Percentiles rank a stretch among this genome's conserved stretches.
These are phyloP conservation scores for Phenganax marumi DNA, from an alignment of 92 coral and sea anemone species.

Conservation along the genomic window DNA sequence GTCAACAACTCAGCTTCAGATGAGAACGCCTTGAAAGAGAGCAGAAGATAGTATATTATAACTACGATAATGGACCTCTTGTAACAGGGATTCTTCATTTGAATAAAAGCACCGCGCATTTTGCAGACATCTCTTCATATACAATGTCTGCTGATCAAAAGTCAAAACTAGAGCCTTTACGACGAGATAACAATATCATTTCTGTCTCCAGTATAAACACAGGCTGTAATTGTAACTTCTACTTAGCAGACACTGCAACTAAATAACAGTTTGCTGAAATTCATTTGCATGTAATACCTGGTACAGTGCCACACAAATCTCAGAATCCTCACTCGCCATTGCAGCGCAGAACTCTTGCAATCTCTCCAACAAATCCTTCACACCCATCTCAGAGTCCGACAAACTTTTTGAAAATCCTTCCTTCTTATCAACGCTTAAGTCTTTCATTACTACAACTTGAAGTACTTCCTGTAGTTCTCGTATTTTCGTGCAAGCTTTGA, in stretches of 20 bases:
- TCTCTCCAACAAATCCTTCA: constrained; percentile 19
- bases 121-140: too few relatives aligned
- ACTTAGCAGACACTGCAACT: too few relatives aligned
- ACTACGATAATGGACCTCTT: too few relatives aligned
- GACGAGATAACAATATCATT: too few relatives aligned
- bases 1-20: constrained; percentile 29
- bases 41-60: too few relatives aligned
- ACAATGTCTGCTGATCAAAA: too few relatives aligned
- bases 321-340: not conserved
- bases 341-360: constrained; percentile 11
- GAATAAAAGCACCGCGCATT: too few relatives aligned
- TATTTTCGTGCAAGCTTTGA: constrained; percentile 29
- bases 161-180: too few relatives aligned
- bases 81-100: not conserved
- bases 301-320: constrained; percentile 6
- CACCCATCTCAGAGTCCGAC: constrained; percentile 5
- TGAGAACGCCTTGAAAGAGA: not conserved
- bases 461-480: constrained; percentile 31
- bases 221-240: too few relatives aligned
- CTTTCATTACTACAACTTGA: not conserved
- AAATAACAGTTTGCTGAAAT: too few relatives aligned
- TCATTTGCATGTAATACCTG: not conserved
- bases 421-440: not conserved
- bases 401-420: not conserved
- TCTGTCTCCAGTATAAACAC: too few relatives aligned